Evolutionary conservation across 2,888 invertebrate genomes (phyloP).

Genomic region (Phaonia tiefii): DNA sequence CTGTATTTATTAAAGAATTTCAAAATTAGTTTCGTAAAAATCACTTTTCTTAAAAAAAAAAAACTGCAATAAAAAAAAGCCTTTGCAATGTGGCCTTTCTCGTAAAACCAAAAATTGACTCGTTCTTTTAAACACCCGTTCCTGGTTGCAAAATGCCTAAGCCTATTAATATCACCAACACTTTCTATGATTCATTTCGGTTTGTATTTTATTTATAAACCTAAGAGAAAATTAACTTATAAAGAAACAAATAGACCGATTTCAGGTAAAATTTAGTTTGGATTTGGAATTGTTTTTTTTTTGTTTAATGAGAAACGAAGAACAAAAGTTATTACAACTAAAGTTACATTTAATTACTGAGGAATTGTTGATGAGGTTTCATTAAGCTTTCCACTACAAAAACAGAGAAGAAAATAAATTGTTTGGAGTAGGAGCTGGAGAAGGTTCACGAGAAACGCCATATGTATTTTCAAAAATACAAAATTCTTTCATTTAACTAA

Average conservation of each 20-base stretch:
- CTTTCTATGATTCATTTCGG: background rate
- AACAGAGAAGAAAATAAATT: background rate
- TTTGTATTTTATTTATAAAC: background rate
- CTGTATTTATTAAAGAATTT: no score
- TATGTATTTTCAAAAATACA: conserved; percentile 29
- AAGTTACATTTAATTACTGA: conserved; percentile 29
- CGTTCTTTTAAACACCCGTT: no score
- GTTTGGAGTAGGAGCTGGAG: background rate
- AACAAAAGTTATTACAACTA: conserved; percentile 25
- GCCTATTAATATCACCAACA: no score
- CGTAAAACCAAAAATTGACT: no score
- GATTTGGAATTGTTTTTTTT: conserved; percentile 28
- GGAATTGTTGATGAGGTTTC: conserved; percentile 32
- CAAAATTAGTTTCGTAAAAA: no score
- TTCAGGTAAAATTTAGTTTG: background rate
- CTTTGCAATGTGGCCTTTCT: no score
- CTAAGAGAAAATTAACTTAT: background rate
- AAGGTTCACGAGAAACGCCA: background rate
- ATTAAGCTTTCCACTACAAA: conserved; percentile 6
- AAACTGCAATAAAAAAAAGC: no score
- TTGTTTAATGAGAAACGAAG: conserved; percentile 29
- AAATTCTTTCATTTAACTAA: conserved; percentile 31
- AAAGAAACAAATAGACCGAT: background rate
- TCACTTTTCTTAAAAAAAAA: no score
- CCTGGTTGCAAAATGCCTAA: no score